A percentile compares a stretch with the other conserved stretches of the same genome.
Evolutionary conservation across 2,797 vertebrate species (phyloP).

Genomic region (Rhodeus uyekii): DNA sequence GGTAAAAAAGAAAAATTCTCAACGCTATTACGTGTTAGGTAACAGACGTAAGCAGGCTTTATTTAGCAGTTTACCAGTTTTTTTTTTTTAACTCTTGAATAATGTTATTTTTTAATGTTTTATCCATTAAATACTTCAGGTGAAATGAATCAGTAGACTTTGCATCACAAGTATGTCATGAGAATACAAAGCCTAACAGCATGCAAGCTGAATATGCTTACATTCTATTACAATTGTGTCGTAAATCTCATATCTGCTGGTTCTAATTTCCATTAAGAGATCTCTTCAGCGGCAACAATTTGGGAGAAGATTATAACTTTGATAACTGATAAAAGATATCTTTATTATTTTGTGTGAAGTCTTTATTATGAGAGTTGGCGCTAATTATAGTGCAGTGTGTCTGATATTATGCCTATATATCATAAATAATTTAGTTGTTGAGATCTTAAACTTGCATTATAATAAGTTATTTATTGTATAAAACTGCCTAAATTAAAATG

Average conservation of each 20-base stretch:
- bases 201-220: neutral
- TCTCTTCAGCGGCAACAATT: neutral
- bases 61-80: neutral
- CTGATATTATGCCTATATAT: neutral
- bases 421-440: neutral
- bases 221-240: neutral
- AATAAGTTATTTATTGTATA: neutral
- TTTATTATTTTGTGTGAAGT: neutral
- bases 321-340: neutral
- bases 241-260: neutral
- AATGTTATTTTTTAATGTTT: neutral
- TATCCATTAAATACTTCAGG: neutral
- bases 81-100: neutral
- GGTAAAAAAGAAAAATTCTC: conserved; percentile 20
- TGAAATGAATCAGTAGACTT: neutral
- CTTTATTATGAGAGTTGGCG: neutral
- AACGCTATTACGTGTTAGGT: neutral
- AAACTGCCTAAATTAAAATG: neutral
- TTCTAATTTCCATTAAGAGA: neutral
- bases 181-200: neutral
- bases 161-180: neutral
- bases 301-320: neutral
- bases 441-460: neutral
- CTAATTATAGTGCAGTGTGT: neutral
- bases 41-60: neutral